phyloP scores from a whole-genome alignment of 2,113 vertebrate species.

The Mohoua ochrocephala region DNA sequence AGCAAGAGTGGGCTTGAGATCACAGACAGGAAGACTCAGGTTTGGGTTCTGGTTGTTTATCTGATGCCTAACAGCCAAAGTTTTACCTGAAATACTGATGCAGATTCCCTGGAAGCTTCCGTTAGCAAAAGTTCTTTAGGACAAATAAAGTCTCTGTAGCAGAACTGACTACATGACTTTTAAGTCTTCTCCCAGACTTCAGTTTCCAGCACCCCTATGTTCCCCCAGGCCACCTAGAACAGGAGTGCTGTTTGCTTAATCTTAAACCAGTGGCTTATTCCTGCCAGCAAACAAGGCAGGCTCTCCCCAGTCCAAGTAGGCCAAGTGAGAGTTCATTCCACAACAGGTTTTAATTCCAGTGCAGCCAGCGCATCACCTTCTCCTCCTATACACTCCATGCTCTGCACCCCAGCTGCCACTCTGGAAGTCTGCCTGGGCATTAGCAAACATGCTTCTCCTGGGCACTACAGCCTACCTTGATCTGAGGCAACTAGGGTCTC shows the following conservation, averaged over 20 bases:
- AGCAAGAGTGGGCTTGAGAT: not conserved
- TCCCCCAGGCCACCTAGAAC: not conserved
- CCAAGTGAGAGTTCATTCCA: not conserved
- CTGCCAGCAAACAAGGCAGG: not conserved
- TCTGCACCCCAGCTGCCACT: not conserved
- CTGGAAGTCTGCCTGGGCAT: not conserved
- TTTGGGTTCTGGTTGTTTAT: not conserved
- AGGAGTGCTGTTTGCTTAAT: not conserved
- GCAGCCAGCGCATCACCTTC: not conserved
- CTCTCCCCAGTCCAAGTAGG: not conserved
- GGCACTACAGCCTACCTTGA: slow-evolving; percentile 18
- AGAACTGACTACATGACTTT: not conserved
- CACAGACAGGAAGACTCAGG: not conserved
- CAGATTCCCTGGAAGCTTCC: not conserved
- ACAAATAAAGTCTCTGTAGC: not conserved
- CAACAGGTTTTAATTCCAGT: not conserved
- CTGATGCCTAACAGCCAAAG: not conserved
- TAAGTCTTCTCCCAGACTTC: not conserved
- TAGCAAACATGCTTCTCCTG: not conserved
- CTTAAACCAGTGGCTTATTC: not conserved
- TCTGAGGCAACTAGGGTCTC: not conserved
- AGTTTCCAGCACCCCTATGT: not conserved
- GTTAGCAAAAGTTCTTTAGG: not conserved
- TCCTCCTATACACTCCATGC: not conserved
- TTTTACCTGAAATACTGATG: not conserved